Evolutionary conservation across 2,888 invertebrate genomes (phyloP).

Genomic region (Tipula helvola): DNA sequence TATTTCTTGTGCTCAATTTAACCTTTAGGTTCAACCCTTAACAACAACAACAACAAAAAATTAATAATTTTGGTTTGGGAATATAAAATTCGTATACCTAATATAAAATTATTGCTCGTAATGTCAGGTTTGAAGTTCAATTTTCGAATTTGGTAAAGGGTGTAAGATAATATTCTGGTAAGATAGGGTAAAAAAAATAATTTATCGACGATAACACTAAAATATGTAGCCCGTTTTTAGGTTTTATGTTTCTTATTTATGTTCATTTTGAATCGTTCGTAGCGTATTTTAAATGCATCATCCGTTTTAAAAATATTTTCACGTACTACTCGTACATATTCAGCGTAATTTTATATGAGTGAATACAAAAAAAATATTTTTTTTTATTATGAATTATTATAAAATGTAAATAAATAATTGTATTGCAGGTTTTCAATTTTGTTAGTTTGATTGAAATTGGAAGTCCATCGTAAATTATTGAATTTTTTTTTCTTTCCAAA

Average conservation of each 20-base stretch:
- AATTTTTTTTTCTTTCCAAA: too few relatives aligned
- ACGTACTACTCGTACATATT: not conserved
- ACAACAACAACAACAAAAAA: not conserved
- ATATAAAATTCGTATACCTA: not conserved
- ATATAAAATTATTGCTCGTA: not conserved
- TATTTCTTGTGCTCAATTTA: not conserved
- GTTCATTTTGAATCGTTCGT: not conserved
- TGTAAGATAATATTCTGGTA: not conserved
- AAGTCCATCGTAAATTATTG: not conserved
- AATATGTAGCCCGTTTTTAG: not conserved
- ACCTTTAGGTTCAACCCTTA: not conserved
- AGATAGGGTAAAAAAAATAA: not conserved
- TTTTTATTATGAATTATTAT: not conserved
- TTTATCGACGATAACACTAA: not conserved
- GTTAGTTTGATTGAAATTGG: not conserved
- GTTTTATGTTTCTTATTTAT: not conserved
- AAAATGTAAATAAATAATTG: not conserved
- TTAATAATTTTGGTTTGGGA: not conserved
- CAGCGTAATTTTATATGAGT: not conserved
- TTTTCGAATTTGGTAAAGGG: not conserved
- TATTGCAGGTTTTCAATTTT: not conserved
- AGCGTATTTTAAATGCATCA: not conserved
- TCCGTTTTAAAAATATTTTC: not conserved
- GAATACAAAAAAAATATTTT: not conserved
- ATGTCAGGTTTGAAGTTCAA: not conserved